Percentiles rank a stretch among this genome's conserved stretches.
phyloP scores from a whole-genome alignment of 2,888 invertebrate genomes.

The Ormyrus labotus region DNA sequence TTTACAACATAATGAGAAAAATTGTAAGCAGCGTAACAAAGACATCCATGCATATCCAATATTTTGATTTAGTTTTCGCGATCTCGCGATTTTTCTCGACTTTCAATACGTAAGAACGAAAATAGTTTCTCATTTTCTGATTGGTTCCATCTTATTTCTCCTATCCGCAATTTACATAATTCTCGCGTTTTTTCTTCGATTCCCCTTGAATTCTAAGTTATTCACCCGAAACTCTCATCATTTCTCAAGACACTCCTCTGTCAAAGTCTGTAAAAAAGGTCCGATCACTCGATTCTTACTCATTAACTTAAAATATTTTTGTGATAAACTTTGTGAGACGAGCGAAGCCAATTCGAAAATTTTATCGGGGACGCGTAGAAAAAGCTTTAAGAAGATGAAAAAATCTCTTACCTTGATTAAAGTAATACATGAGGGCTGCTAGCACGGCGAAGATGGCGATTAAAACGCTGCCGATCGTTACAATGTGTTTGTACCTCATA shows the following conservation, averaged over 20 bases:
- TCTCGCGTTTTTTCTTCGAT: not conserved
- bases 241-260: too few relatives aligned
- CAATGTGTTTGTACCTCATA: slow-evolving; percentile 70
- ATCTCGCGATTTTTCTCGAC: too few relatives aligned
- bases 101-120: too few relatives aligned
- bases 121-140: slow-evolving; percentile 10
- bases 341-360: not conserved
- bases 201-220: not conserved
- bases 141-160: not conserved
- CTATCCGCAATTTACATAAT: not conserved
- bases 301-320: too few relatives aligned
- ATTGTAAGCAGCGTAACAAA: too few relatives aligned
- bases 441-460: slow-evolving; percentile 65
- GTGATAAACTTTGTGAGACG: not conserved
- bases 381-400: not conserved
- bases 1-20: too few relatives aligned
- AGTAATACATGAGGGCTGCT: slow-evolving; percentile 71
- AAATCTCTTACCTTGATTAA: slow-evolving; percentile 69
- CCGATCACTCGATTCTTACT: too few relatives aligned
- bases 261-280: too few relatives aligned
- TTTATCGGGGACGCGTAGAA: not conserved
- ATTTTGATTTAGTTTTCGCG: too few relatives aligned
- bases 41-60: too few relatives aligned
- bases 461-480: slow-evolving; percentile 65
- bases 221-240: too few relatives aligned